Evolutionary conservation across 2,888 invertebrate species (phyloP).

Genomic region (Lathronympha strigana): DNA sequence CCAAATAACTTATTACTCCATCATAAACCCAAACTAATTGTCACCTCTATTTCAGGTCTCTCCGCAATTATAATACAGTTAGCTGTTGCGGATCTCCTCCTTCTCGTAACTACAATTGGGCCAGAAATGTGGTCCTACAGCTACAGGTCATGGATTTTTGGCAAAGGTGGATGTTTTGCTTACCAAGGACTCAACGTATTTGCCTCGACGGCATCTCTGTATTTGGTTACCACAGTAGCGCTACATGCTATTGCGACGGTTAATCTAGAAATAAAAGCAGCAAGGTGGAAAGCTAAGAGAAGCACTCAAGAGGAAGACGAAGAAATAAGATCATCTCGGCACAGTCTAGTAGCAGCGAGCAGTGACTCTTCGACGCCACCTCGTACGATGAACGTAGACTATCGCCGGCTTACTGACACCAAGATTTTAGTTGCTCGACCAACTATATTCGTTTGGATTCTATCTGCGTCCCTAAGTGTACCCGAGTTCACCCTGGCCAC

Average conservation of each 20-base stretch:
- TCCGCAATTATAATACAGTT: conserved; percentile 81
- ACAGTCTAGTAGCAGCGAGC: conserved; percentile 76
- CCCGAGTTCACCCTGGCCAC: conserved; percentile 84
- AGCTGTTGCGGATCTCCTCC: conserved; percentile 76
- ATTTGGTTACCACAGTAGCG: conserved; percentile 82
- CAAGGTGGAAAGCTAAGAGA: conserved; percentile 63
- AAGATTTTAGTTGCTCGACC: conserved; percentile 80
- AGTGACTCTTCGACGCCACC: conserved; percentile 75
- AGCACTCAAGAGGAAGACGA: conserved; percentile 67
- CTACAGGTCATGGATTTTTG: conserved; percentile 79
- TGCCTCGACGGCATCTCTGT: conserved; percentile 81
- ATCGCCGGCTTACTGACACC: conserved; percentile 67
- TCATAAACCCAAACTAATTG: conserved; percentile 21
- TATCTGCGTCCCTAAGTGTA: conserved; percentile 84
- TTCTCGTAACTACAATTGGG: conserved; percentile 71
- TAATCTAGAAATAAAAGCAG: conserved; percentile 76
- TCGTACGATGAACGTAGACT: conserved; percentile 82
- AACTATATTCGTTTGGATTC: conserved; percentile 83
- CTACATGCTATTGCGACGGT: conserved; percentile 84
- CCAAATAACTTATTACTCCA: conserved; percentile 41
- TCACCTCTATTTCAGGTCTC: conserved; percentile 74
- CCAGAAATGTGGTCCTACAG: conserved; percentile 83
- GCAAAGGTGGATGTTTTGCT: conserved; percentile 75
- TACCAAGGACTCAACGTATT: conserved; percentile 84
- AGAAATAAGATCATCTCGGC: conserved; percentile 76